Evolutionary conservation across 2,797 vertebrate genomes (phyloP), one percentile per base, ranked within the genome.

Genomic region (Carapus acus): DNA sequence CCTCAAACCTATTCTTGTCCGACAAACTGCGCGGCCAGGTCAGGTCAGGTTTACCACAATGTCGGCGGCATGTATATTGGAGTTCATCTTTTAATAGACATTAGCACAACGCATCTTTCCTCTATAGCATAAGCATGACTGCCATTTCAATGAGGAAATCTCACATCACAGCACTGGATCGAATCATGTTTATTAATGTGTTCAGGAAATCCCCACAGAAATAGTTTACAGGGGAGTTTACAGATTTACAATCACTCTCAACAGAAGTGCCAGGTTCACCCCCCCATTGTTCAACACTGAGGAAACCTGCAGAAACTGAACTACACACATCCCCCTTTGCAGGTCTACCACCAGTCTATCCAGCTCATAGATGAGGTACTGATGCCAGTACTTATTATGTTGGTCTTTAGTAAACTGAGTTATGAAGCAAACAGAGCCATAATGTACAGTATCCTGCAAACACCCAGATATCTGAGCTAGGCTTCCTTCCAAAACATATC

Each of bases 181-280:
- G 81, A 86, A 83, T 84, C 81, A 84, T 75, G 80, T 85, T 85
- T 86, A 83, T 84, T 85, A 79, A 84, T 83, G 82, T 83, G 82
- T 84, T 85, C 73, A 86, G 79, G 79, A 85, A 83, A 83, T 75
- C 83, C 85, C 83, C 81, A 79, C 78, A 75, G 75, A 82, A 82
- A 85, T 79, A 74, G 78, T 82, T 83, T 81, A 75, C 73, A 76
- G 81, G 79, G 75, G 81, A 80, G 81, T 73, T 67, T 77, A 81
- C 81, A 84, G 81, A 84, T 83, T 83, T 85, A 85, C 82, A 85
- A 86, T 86, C 85, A 80, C 73, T 72, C 81, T 82, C 67, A 68
- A 84, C 75, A 80, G 61, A 84, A 80, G 80, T 82, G 81, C 78
- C 81, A 83, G 69, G 71, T 77, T 72, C 48, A 78, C 61, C 73